phyloP scores from a whole-genome alignment of 2,888 invertebrate genomes.

The Tenthredo livida region DNA sequence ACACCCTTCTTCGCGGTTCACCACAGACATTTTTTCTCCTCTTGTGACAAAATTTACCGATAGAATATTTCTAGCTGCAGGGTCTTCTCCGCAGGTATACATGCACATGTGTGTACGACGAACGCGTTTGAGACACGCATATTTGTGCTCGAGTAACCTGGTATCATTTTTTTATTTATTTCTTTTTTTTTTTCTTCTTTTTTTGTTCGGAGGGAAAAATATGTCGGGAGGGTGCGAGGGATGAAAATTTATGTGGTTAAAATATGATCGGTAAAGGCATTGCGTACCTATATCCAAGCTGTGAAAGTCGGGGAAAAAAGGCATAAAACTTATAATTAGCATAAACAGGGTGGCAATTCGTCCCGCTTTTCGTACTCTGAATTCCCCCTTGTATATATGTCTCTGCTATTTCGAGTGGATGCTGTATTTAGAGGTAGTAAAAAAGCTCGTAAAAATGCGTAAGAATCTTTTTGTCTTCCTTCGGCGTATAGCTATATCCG shows the following conservation, averaged over 20 bases:
- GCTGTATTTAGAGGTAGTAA: constrained; percentile 38
- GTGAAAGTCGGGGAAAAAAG: neutral
- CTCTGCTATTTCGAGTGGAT: neutral
- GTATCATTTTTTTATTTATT: neutral
- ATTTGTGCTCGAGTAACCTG: neutral
- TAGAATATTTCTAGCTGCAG: neutral
- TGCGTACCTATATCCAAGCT: neutral
- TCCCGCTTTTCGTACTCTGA: constrained; percentile 4
- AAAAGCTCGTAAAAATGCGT: constrained; percentile 40
- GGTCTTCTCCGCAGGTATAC: neutral
- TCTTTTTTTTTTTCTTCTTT: neutral
- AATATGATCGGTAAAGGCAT: constrained; percentile 12
- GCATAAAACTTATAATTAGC: constrained; percentile 38
- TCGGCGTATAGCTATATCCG: neutral
- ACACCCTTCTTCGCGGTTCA: neutral
- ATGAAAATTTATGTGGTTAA: constrained; percentile 25
- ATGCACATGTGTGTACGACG: neutral
- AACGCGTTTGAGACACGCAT: neutral
- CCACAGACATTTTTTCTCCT: neutral
- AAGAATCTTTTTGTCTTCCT: constrained; percentile 42
- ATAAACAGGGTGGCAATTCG: constrained; percentile 53
- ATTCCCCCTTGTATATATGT: neutral
- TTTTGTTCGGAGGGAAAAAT: neutral
- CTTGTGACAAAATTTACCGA: constrained; percentile 7
- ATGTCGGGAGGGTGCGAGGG: constrained; percentile 4